These are phyloP conservation scores for Nipponia nippon DNA, from an alignment of 2,113 vertebrate species.

Conservation along the genomic window DNA sequence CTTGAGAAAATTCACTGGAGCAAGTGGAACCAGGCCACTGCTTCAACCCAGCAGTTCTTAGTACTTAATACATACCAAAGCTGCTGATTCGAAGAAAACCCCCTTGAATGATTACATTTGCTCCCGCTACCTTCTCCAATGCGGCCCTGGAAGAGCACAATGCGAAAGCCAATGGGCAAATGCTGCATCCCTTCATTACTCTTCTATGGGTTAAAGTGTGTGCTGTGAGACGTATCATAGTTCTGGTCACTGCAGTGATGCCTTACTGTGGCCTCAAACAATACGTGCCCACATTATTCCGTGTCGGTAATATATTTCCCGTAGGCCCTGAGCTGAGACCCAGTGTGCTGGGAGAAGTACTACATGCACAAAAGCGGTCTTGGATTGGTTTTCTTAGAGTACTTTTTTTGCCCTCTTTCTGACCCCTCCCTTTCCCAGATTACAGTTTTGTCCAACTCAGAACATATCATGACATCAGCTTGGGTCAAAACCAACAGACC, in stretches of 20 bases:
- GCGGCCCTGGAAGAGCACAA: neutral
- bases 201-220: neutral
- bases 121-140: rapidly evolving
- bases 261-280: neutral
- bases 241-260: neutral
- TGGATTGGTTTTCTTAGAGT: neutral
- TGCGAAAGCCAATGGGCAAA: neutral
- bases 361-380: neutral
- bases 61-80: neutral
- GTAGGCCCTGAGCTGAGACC: neutral
- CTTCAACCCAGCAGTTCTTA: neutral
- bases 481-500: neutral
- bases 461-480: neutral
- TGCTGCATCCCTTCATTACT: neutral
- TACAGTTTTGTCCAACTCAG: neutral
- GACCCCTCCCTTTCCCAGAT: neutral
- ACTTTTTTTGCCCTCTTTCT: neutral
- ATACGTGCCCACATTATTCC: neutral
- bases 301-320: neutral
- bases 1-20: neutral
- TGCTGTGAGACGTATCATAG: rapidly evolving
- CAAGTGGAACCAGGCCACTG: neutral
- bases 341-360: neutral
- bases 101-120: neutral
- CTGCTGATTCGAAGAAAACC: neutral